Conservation (phyloP, 2,888 invertebrate species). For the Agrotis puta region DNA sequence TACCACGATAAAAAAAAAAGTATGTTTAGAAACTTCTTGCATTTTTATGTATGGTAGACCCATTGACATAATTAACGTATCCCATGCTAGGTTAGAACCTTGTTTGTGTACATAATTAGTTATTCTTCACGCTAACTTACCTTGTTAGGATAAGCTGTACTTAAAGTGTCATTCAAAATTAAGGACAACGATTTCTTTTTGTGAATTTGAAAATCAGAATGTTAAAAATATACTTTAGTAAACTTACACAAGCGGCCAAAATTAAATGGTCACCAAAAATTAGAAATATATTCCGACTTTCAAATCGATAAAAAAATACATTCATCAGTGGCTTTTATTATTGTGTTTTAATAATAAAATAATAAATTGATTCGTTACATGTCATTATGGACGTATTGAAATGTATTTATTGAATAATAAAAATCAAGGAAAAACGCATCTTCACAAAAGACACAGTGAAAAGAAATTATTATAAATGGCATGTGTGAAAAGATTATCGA, state of each 20-base stretch:
- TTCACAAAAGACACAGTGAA: background rate
- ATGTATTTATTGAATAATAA: conserved; percentile 39
- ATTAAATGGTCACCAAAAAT: background rate
- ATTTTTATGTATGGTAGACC: conserved; percentile 3
- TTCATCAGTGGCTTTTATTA: background rate
- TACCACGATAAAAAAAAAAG: too few species aligned
- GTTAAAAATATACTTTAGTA: background rate
- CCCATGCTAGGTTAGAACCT: background rate
- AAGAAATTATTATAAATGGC: background rate
- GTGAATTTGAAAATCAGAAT: background rate
- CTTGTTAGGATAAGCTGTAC: background rate
- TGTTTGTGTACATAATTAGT: conserved; percentile 3
- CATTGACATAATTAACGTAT: conserved; percentile 25
- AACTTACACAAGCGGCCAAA: conserved; percentile 6
- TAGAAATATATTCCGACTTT: background rate
- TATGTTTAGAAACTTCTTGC: too few species aligned
- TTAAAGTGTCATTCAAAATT: conserved; percentile 1
- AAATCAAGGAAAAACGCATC: conserved; percentile 41
- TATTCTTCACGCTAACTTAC: conserved; percentile 3
- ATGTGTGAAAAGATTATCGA: background rate
- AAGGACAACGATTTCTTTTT: background rate
- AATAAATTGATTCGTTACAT: conserved; percentile 52
- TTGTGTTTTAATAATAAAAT: conserved; percentile 7
- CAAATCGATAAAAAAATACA: background rate
- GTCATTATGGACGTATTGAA: conserved; percentile 35